Percentiles rank a stretch among this genome's conserved stretches.
Evolutionary conservation across 2,113 vertebrate species (phyloP).

Genomic region (Gymnogyps californianus): DNA sequence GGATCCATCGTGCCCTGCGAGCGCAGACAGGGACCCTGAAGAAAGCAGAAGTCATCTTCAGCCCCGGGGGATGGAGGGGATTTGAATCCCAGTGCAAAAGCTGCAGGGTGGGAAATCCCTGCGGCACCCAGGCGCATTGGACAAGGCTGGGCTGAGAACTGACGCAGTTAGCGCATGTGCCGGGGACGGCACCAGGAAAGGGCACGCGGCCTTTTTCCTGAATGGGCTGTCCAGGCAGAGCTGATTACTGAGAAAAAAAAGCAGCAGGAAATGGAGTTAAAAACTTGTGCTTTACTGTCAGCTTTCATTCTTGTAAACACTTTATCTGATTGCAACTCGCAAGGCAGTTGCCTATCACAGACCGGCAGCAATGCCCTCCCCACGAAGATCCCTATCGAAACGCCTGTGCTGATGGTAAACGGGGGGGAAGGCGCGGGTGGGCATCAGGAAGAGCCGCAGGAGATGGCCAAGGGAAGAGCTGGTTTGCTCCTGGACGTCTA

Average conservation of each 20-base stretch:
- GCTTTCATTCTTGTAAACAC: not conserved
- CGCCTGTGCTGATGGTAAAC: not conserved
- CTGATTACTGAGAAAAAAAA: not conserved
- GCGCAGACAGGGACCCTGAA: not conserved
- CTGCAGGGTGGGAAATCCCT: not conserved
- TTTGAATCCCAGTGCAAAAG: not conserved
- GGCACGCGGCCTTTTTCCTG: rapidly evolving
- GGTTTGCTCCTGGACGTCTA: not conserved
- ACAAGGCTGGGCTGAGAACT: not conserved
- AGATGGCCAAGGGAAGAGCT: not conserved
- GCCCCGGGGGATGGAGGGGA: not conserved
- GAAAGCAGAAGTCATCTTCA: not conserved
- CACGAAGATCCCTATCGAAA: not conserved
- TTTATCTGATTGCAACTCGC: not conserved
- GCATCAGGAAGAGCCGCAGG: not conserved
- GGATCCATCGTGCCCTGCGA: rapidly evolving
- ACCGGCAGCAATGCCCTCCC: not conserved
- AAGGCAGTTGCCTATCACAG: not conserved
- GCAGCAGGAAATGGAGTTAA: not conserved
- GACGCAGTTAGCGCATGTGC: rapidly evolving
- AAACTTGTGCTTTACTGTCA: not conserved
- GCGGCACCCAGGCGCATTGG: rapidly evolving
- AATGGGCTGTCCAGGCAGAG: not conserved
- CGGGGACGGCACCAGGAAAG: rapidly evolving
- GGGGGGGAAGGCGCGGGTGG: not conserved